Evolutionary conservation across 2,888 invertebrate genomes (phyloP), one percentile per base, ranked within the genome.

Genomic region (Sphecodes monilicornis): DNA sequence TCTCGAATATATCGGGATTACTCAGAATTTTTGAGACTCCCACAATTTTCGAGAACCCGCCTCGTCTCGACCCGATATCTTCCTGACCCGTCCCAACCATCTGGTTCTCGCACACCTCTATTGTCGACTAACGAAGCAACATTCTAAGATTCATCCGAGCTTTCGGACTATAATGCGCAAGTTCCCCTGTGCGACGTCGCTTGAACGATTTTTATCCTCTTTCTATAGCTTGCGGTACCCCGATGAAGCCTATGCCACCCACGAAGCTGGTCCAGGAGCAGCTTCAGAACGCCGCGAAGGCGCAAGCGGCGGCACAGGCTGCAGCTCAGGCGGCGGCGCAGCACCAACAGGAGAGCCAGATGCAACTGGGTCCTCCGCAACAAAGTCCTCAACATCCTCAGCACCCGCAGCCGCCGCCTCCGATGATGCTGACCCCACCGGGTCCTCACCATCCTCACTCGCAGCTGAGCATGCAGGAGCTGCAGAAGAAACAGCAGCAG

Each of bases 361-460:
- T 94, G 91, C 94, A 94, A 54, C 91, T 95, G 0, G 93, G 94
- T 16, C 94, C 94, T 1, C 94, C 95, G 1, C 94, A 94, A 46
- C 94, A 91, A 76, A 94, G 94, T 87, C 93, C 94, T 11, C 95
- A 94, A 72, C 95, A 84, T 77, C 92, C 92, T 11, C 93, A 91
- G 71, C 95, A 92, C 66, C 92, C 93, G 57, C 95, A 95, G 26
- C 94, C 95, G 50, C 95, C 95, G 8, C 95, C 96, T 39, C 96
- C 97, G 10, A 96, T 97, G 96, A 95, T 97, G 90, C 94, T 97
- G 2, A 97, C 97, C 3, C 97, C 97, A 10, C 97, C 97, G 0
- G 97, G 97, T 13, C 96, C 97, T 91, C 97, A 97, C 29, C 97
- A 97, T 69, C 97, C 97, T 93, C 97, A 97, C 93, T 96, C 96